Evolutionary conservation across 2,888 invertebrate genomes (phyloP), one percentile per base, ranked within the genome.

Genomic region (Ormyrus pomaceus): DNA sequence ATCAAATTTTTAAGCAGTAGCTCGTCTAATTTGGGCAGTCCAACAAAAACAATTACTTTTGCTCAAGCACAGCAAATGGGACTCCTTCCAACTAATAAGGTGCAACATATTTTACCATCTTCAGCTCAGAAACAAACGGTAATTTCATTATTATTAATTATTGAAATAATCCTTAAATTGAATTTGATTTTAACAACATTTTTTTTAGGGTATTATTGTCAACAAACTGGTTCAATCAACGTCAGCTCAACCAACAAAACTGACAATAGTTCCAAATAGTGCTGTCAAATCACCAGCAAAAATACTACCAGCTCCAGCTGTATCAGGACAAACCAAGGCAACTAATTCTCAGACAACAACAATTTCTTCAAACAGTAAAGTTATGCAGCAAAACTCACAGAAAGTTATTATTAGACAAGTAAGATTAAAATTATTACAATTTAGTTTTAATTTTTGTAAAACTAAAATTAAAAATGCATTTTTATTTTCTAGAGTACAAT

Each of bases 261-360:
- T 91, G 83, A 88, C 91, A 53, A 86, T 91, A 85, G 91, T 92
- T 82, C 91, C 92, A 51, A 88, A 85, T 73, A 87, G 83, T 69
- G 75, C 87, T 10, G 86, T 94, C 8, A 95, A 95, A 90, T 94
- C 95, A 11, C 94, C 95, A 0, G 92, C 95, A 51, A 95, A 94
- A 91, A 93, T 95, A 83, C 91, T 95, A 82, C 94, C 95, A 10
- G 94, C 94, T 6, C 93, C 94, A 19, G 86, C 86, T 51, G 84
- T 86, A n/a, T 89, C 89, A 77, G 85, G 85, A 9, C 88, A 87
- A 83, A 78, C 88, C 5, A 84, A 87, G 5, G 73, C 86, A 50
- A 82, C 86, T 71, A 88, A 87, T 84, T 86, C 88, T 10, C 89
- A 89, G 74, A 82, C 87, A 13, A 79, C 85, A 55, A 85, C 87